Conservation (phyloP, 2,888 invertebrate genomes). For the Dicranocentrus wangi region DNA sequence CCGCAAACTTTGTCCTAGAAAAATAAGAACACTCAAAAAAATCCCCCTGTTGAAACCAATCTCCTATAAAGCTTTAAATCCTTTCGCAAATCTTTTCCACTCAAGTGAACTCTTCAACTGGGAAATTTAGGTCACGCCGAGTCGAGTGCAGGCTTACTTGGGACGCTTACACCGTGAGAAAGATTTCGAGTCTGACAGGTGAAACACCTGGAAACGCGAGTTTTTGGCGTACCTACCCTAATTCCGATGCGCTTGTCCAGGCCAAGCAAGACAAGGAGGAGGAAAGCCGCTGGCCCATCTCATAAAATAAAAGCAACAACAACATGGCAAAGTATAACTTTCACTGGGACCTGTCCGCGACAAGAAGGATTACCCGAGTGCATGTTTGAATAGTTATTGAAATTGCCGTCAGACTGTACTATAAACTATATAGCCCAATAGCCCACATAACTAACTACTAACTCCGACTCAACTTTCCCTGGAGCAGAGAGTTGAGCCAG, state of each 20-base stretch:
- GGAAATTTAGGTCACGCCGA: constrained; percentile 41
- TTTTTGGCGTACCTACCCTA: constrained; percentile 45
- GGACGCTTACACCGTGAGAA: constrained; percentile 15
- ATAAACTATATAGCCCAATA: too few relatives aligned
- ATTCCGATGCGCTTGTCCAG: constrained; percentile 54
- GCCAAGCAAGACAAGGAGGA: constrained; percentile 4
- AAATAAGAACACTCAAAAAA: constrained; percentile 28
- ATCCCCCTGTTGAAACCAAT: constrained; percentile 40
- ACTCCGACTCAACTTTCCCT: constrained; percentile 38
- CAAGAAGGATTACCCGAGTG: constrained; percentile 29
- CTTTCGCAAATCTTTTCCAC: constrained; percentile 33
- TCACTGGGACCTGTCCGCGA: constrained; percentile 17
- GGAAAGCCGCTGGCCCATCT: too few relatives aligned
- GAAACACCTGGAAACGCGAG: constrained; percentile 42
- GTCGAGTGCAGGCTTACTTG: neutral
- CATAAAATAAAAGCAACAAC: too few relatives aligned
- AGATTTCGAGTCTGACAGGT: constrained; percentile 27
- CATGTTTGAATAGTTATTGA: constrained; percentile 42
- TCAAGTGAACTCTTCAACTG: constrained; percentile 7
- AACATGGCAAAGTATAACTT: too few relatives aligned
- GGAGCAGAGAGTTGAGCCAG: constrained; percentile 24
- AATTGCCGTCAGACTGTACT: constrained; percentile 43
- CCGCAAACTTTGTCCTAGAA: constrained; percentile 55
- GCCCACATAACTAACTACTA: constrained; percentile 1
- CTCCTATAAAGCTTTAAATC: constrained; percentile 32